Base-by-base conservation (phyloP, 1,140 invertebrate genomes). In the Hetaerina americana region DNA sequence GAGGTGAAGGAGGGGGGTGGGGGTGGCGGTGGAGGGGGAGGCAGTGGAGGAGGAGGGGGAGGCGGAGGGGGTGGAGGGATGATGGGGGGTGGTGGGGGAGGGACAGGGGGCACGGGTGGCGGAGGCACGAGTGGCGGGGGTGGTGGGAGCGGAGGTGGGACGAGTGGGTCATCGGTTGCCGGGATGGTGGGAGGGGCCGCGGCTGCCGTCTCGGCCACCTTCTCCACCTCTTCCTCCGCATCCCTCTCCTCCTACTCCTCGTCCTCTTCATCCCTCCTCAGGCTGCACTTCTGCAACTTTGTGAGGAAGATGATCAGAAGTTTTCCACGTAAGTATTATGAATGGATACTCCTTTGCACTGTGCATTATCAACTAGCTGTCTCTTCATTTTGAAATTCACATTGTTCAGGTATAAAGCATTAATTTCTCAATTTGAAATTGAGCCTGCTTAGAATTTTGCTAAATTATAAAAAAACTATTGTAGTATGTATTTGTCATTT, bases 241-340 rank as follows among this genome's bases (percentile, higher is more conserved):
- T 57, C 40, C 10, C 22, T n/a, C 10, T 57, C 40, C 15, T 57
- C 40, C 2, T 1, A 18, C 15, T 12, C 10, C 22, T 57, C 40
- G 15, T 57, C 40, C 10, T 57, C 40, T 78, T 84, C 94, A 74
- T 83, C 90, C 78, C 88, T 93, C 76, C 93, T 98, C 31, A 93
- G 96, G 72, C 84, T 95, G 0, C 94, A 97, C 77, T 98, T 98
- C 81, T 96, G 95, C 74, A 91, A 94, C 79, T 97, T 98, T 79
- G 89, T 98, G 72, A 87, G 90, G 15, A 93, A 97, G 78, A 92
- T 98, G 81, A 92, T 98, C 73, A 93, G 93, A 77, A 95, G 91
- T 78, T 96, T 97, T 81, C 88, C 92, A 70, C 77, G 93, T 94
- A 84, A 88, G 90, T 86, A 74, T 75, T 69, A 31, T n/a, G n/a